Percentiles rank a stretch among this genome's conserved stretches.
Evolutionary conservation across 2,113 vertebrate species (phyloP).

Genomic region (Lampris incognitus): DNA sequence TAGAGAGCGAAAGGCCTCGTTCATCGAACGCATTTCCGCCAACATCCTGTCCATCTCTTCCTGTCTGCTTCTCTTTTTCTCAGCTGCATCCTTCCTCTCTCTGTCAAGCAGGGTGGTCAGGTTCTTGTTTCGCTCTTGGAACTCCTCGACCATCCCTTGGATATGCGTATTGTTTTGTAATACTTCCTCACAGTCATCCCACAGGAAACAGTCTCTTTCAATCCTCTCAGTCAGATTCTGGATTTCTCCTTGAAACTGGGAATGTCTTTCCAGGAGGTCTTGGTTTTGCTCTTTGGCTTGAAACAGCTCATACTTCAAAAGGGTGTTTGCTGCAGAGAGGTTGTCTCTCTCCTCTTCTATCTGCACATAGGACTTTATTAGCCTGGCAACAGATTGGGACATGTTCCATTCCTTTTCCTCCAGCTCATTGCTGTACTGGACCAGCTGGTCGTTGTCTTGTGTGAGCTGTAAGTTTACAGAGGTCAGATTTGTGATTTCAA

Average conservation of each 20-base stretch:
- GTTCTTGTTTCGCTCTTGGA: conserved; percentile 27
- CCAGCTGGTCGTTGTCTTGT: conserved; percentile 10
- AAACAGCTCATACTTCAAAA: conserved; percentile 26
- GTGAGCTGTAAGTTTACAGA: conserved; percentile 4
- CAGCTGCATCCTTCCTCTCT: neutral
- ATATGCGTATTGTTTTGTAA: neutral
- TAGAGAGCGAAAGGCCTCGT: conserved; percentile 16
- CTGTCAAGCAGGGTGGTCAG: neutral
- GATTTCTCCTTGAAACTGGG: conserved; percentile 10
- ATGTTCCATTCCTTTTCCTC: conserved; percentile 17
- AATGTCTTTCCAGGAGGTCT: conserved; percentile 15
- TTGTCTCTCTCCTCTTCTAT: conserved; percentile 9
- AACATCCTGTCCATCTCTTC: conserved; percentile 6
- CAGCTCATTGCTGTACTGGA: neutral
- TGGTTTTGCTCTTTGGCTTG: neutral
- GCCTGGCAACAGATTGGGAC: conserved; percentile 12
- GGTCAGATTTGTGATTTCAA: conserved; percentile 31
- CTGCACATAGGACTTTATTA: neutral
- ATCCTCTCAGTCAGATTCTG: conserved; percentile 16
- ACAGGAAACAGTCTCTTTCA: neutral
- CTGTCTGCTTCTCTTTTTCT: neutral
- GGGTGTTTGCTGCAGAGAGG: neutral
- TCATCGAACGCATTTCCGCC: neutral
- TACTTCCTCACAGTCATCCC: neutral
- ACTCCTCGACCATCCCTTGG: neutral